Evolutionary conservation across 1,140 invertebrate species (phyloP).

Genomic region (fruit fly (Drosophila melanogaster)): Release_6_plus_ISO1_MT NT_037436.4:1968501-1969000

Average conservation of each 20-base stretch:
- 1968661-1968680: too few relatives aligned
- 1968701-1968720: background rate
- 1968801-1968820: conserved; percentile 13
- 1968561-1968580: background rate
- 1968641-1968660: background rate
- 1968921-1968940: background rate
- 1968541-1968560: background rate
- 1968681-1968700: background rate
- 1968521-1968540: background rate
- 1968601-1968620: background rate
- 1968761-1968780: background rate
- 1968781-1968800: conserved; percentile 4
- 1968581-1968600: background rate
- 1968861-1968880: conserved; percentile 14
- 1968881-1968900: too few relatives aligned
- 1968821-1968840: conserved; percentile 8
- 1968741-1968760: background rate
- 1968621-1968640: background rate
- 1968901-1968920: background rate
- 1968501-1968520: conserved; percentile 15
- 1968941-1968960: background rate
- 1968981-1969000: background rate
- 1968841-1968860: conserved; percentile 11
- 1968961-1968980: background rate
- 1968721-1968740: background rate